Evolutionary conservation across 2,113 vertebrate species (phyloP), one percentile per base, ranked within the genome.

Genomic region (cattle (Bos taurus)): DNA sequence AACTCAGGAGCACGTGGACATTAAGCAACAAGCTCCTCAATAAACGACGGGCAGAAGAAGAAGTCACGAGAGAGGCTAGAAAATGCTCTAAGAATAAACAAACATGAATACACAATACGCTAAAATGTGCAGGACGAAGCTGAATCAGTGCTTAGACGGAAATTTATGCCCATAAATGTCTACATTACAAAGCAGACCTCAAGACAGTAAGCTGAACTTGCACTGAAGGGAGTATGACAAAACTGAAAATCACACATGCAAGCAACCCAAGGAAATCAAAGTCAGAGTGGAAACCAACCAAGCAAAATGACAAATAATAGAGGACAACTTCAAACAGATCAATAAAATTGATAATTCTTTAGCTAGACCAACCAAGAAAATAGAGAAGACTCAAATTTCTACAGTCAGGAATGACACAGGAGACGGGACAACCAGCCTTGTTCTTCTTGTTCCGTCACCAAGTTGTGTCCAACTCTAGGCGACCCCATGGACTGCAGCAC

Each of bases 401-500:
- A 60, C 71, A 12, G 30, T 21, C 40, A 50, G 52, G 40, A 80
- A 13, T 25, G 52, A 40, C 2, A 19, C 7, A 30, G 57, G 50
- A 48, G 40, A 23, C 25, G 14, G 4, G 10, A 6, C 16, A 12
- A 5, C 21, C 67, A 6, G 10, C 10, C n/a, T 3, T 33, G 60
- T 6, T 23, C 0, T 1, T 2, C 17, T 10, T 12, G n/a, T 3
- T 23, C 36, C 1, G 10, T 23, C 67, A 21, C n/a, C n/a, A 40
- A 12, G 19, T 6, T 1, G 5, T 6, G 19, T 40, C 67, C n/a
- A 6, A 13, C 67, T 40, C 67, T 0, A 23, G 67, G 67, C 10
- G 10, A 23, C n/a, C 67, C 36, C n/a, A 6, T 1, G 67, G n/a
- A 40, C 67, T 3, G 67, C 67, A 40, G 67, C 67, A 23, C 19